phyloP scores from a whole-genome alignment of 2,113 vertebrate species.

The Cyanoderma ruficeps region DNA sequence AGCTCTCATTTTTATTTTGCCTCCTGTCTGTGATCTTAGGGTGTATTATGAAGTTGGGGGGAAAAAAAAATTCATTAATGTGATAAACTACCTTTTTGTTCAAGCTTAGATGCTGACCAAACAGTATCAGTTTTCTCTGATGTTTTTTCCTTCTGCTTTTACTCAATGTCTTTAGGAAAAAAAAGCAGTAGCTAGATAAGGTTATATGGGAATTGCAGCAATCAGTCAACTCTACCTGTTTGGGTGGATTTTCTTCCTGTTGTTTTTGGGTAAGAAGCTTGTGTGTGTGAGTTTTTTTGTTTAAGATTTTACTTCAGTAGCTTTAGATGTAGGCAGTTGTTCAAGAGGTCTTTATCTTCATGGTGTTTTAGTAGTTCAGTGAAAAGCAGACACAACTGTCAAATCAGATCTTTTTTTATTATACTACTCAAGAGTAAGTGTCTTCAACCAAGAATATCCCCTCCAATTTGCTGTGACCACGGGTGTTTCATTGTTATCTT shows the following conservation, averaged over 20 bases:
- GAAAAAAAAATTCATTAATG: neutral
- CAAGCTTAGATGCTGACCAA: neutral
- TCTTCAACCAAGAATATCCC: neutral
- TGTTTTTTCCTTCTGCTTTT: neutral
- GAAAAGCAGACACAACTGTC: neutral
- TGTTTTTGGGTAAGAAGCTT: neutral
- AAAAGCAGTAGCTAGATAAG: neutral
- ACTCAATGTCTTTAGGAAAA: neutral
- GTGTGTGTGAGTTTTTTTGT: neutral
- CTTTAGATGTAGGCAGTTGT: neutral
- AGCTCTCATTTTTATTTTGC: neutral
- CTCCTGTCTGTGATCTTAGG: neutral
- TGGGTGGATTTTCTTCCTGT: neutral
- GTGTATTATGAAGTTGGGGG: neutral
- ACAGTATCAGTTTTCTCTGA: neutral
- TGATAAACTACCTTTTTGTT: neutral
- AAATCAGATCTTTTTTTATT: neutral
- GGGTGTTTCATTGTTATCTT: neutral
- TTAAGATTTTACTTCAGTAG: neutral
- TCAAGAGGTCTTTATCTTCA: neutral
- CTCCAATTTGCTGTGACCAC: neutral
- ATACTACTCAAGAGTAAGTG: neutral
- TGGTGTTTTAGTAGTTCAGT: neutral
- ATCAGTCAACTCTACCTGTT: neutral
- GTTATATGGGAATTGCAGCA: neutral